Evolutionary conservation across 2,797 vertebrate species (phyloP).

Genomic region (Rhodeus uyekii): DNA sequence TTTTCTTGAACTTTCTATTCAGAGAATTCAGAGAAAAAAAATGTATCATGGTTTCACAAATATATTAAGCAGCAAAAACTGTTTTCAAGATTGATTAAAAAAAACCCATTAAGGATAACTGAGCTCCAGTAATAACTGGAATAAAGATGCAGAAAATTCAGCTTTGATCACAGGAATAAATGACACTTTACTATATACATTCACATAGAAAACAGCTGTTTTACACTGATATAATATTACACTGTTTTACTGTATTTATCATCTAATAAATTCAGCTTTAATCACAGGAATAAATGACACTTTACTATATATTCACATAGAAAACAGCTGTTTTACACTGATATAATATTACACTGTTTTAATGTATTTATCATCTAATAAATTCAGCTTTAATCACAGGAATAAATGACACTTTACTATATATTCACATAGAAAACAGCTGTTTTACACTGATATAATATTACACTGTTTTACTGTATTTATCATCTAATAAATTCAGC

Average conservation of each 20-base stretch:
- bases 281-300: too few relatives aligned
- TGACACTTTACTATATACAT: not conserved
- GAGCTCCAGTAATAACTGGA: not conserved
- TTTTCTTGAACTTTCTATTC: not conserved
- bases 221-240: not conserved
- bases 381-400: too few relatives aligned
- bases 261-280: not conserved
- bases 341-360: too few relatives aligned
- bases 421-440: too few relatives aligned
- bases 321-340: too few relatives aligned
- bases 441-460: too few relatives aligned
- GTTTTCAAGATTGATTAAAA: not conserved
- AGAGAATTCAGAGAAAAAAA: not conserved
- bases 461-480: too few relatives aligned
- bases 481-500: too few relatives aligned
- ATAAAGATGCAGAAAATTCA: not conserved
- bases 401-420: too few relatives aligned
- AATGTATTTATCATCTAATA: too few relatives aligned
- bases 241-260: not conserved
- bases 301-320: too few relatives aligned
- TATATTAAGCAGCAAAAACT: not conserved
- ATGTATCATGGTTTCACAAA: not conserved
- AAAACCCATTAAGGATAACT: not conserved
- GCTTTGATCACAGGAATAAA: not conserved
- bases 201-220: not conserved